Percentiles rank a stretch among this genome's conserved stretches.
phyloP scores from a whole-genome alignment of 2,113 vertebrate genomes.

The Porphyrio hochstetteri region DNA sequence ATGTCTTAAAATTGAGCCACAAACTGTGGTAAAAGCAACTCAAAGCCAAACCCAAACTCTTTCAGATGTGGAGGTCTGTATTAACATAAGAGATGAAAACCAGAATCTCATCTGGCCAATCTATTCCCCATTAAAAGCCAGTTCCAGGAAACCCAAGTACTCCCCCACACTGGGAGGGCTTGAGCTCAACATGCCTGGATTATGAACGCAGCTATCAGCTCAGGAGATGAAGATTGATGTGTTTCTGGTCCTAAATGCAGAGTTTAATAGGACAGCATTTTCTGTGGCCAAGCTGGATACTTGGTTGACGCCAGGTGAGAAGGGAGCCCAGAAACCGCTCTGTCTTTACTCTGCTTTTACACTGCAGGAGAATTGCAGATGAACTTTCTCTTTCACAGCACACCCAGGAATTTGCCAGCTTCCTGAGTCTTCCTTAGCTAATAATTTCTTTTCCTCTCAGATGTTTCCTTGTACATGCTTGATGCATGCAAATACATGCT shows the following conservation, averaged over 20 bases:
- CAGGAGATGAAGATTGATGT: constrained; percentile 44
- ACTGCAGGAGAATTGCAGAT: neutral
- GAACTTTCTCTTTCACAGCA: neutral
- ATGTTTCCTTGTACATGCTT: neutral
- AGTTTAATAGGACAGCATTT: constrained; percentile 22
- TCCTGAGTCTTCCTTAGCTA: neutral
- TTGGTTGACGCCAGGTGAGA: neutral
- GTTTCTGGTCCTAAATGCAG: constrained; percentile 9
- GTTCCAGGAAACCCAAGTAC: constrained; percentile 37
- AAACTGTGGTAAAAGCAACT: neutral
- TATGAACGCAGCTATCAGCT: constrained; percentile 18
- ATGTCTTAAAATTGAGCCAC: neutral
- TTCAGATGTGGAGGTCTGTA: neutral
- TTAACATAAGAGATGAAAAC: constrained; percentile 51
- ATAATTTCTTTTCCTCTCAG: neutral
- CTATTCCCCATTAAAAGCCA: constrained; percentile 50
- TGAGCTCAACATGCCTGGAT: constrained; percentile 9
- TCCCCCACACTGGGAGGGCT: constrained; percentile 34
- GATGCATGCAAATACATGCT: neutral
- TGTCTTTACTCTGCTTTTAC: neutral
- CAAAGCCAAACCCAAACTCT: neutral
- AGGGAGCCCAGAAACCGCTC: neutral
- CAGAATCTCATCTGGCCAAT: constrained; percentile 52
- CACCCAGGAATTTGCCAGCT: neutral
- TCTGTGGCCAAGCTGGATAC: neutral